phyloP scores from a whole-genome alignment of 2,113 vertebrate genomes.

The Urocynchramus pylzowi region DNA sequence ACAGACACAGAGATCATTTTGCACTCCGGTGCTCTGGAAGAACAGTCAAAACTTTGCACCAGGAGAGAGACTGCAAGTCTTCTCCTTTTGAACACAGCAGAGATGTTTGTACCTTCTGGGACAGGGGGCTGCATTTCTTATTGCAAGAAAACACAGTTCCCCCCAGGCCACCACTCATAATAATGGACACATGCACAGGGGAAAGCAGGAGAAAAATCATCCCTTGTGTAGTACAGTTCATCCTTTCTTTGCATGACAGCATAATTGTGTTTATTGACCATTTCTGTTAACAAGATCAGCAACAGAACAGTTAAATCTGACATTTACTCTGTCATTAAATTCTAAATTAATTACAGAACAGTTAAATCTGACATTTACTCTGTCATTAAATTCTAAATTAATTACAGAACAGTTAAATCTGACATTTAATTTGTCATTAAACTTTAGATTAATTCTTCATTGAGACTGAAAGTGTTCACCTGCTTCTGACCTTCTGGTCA shows the following conservation, averaged over 20 bases:
- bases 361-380: conserved; percentile 27
- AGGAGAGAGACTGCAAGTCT: background rate
- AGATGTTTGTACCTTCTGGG: background rate
- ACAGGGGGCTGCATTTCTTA: background rate
- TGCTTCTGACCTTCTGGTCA: conserved; percentile 12
- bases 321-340: conserved; percentile 38
- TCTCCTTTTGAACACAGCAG: background rate
- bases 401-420: conserved; percentile 20
- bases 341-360: conserved; percentile 6
- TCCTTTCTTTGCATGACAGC: background rate
- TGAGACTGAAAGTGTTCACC: background rate
- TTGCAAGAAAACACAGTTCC: background rate
- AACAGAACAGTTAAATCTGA: conserved; percentile 7
- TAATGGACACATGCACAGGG: background rate
- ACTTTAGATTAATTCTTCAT: conserved; percentile 32
- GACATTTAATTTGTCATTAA: conserved; percentile 53
- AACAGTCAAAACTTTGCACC: background rate
- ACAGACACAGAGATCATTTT: background rate
- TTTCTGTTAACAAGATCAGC: conserved; percentile 3
- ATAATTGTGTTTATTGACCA: background rate
- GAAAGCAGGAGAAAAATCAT: background rate
- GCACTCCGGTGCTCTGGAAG: background rate
- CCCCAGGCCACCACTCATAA: background rate
- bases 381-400: conserved; percentile 32
- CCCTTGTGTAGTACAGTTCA: background rate